phyloP scores from a whole-genome alignment of 2,888 invertebrate species.

The Onthophagus sagittarius region DNA sequence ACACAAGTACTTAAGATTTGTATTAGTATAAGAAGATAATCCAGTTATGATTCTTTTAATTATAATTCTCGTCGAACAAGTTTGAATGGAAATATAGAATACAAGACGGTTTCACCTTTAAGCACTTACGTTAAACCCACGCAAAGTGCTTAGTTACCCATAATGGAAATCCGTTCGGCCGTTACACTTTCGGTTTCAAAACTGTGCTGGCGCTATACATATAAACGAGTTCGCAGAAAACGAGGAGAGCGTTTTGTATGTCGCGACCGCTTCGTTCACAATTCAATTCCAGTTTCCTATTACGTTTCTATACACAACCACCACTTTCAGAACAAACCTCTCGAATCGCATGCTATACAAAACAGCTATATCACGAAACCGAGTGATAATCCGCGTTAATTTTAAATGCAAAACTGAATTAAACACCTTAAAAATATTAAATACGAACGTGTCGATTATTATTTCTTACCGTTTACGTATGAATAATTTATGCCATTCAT shows the following conservation, averaged over 20 bases:
- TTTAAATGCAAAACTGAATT: too few species aligned
- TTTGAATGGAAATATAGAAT: too few species aligned
- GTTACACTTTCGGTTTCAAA: conserved; percentile 10
- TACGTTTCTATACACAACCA: not conserved
- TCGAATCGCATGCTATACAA: too few species aligned
- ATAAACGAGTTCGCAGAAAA: conserved; percentile 13
- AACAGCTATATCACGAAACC: too few species aligned
- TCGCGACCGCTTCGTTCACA: not conserved
- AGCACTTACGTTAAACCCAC: not conserved
- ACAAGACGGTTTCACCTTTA: not conserved
- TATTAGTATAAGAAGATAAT: too few species aligned
- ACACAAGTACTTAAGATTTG: too few species aligned
- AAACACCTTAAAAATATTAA: too few species aligned
- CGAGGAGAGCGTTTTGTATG: conserved; percentile 6
- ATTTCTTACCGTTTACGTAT: not conserved
- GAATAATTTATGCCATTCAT: not conserved
- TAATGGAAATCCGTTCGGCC: conserved; percentile 9
- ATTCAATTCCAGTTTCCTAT: not conserved
- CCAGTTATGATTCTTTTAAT: too few species aligned
- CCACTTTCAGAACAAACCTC: too few species aligned
- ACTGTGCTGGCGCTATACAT: not conserved
- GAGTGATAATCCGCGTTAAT: too few species aligned
- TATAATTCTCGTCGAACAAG: too few species aligned
- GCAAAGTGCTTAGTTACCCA: not conserved
- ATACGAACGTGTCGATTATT: too few species aligned